A percentile compares a stretch with the other conserved stretches of the same genome.
Conservation (phyloP, 2,888 invertebrate genomes). For the Xestobium rufovillosum region DNA sequence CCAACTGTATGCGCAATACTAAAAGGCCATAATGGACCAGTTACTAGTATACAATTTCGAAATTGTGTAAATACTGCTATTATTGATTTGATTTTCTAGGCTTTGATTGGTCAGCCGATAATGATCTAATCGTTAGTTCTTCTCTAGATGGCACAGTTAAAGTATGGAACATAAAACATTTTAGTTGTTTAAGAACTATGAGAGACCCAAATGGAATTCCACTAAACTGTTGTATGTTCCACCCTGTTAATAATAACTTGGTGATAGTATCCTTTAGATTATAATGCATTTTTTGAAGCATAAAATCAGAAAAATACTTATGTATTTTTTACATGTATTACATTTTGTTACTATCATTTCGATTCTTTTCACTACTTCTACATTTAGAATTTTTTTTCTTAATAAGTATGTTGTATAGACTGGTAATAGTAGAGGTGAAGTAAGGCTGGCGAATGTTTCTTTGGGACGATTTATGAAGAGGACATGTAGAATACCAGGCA, state of each 20-base stretch:
- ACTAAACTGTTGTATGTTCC: constrained; percentile 67
- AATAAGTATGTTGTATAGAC: constrained; percentile 43
- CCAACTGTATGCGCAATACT: constrained; percentile 64
- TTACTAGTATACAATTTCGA: constrained; percentile 55
- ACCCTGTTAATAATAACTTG: constrained; percentile 80
- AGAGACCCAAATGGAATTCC: constrained; percentile 55
- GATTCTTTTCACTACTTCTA: not conserved
- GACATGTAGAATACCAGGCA: constrained; percentile 53
- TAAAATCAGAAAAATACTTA: no score
- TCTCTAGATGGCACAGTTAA: constrained; percentile 66
- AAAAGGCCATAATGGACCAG: constrained; percentile 67
- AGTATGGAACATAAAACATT: constrained; percentile 56
- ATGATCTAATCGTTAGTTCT: constrained; percentile 73
- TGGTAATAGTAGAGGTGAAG: constrained; percentile 64
- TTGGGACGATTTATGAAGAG: constrained; percentile 72
- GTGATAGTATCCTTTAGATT: constrained; percentile 66
- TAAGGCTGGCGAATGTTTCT: constrained; percentile 75
- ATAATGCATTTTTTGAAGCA: constrained; percentile 4
- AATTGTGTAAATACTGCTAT: no score
- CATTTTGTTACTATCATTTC: no score
- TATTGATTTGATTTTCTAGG: no score
- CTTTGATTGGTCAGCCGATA: constrained; percentile 80
- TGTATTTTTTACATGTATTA: no score
- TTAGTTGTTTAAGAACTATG: constrained; percentile 56
- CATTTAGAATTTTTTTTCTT: constrained; percentile 12